Evolutionary conservation across 2,797 vertebrate species (phyloP), one percentile per base, ranked within the genome.

Genomic region (Orestias chungarensis): DNA sequence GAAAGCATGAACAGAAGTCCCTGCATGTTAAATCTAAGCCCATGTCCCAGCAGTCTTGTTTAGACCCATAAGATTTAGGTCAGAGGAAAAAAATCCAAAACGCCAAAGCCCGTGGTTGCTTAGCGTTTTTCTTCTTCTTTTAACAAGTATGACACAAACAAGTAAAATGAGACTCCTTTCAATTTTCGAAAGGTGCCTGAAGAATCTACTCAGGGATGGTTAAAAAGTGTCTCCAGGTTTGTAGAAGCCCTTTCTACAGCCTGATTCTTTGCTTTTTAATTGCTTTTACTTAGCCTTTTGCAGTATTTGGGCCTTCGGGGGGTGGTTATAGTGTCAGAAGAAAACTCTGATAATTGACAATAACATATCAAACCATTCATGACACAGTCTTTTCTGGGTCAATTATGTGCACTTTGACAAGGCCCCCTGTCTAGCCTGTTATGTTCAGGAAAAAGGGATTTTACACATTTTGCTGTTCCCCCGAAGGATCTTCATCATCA

Each of bases 361-460:
- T 82, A 78, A 78, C 89, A 88, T 89, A 92, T 92, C 90, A 90
- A 92, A 92, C 85, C 82, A 84, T 84, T 91, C 82, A 91, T 89
- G 83, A 83, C 83, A 77, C 79, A 74, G 76, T 70, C 71, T 80
- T 71, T 88, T 89, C 82, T 54, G 71, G 87, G 87, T 91, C 89
- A 88, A 86, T 92, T 92, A 88, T 88, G 87, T 79, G 73, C 59
- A 52, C 78, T 80, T 82, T 83, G 80, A 86, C 84, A 76, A 79
- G 78, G 70, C 82, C 66, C 72, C 75, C 64, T 67, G 64, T 46
- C 64, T 64, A 47, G 31, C 76, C 72, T 59, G 72, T 75, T 88
- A 78, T 79, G 85, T 89, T 83, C 80, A 73, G 61, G 55, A 72
- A 82, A 18, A 62, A 78, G 78, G n/a, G 73, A 79, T 80, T 88